These are phyloP conservation scores for Ophion costatus DNA, from an alignment of 2,888 invertebrate species.

Conservation along the genomic window DNA sequence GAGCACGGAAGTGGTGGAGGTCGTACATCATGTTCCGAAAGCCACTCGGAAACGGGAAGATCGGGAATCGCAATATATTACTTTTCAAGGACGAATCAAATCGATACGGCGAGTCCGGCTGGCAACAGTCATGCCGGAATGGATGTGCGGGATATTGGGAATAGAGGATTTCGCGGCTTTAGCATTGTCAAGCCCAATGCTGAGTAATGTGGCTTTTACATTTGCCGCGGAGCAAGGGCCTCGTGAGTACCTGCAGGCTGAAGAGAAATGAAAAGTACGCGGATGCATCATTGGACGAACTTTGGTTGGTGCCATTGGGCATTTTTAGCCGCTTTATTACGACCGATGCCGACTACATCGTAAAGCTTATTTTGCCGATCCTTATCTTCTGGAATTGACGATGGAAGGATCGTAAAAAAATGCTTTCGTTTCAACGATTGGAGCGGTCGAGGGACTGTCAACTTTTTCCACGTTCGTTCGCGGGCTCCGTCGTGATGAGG, in stretches of 20 bases:
- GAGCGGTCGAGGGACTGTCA: too few species aligned
- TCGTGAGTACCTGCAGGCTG: constrained; percentile 10
- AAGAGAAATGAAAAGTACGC: not conserved
- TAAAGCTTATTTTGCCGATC: too few species aligned
- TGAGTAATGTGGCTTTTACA: constrained; percentile 30
- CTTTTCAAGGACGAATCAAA: constrained; percentile 52
- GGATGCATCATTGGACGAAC: too few species aligned
- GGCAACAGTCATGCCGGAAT: constrained; percentile 20
- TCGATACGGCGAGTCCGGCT: constrained; percentile 32
- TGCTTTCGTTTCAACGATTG: too few species aligned
- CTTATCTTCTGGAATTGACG: too few species aligned
- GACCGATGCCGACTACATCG: too few species aligned
- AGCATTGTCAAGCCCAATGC: constrained; percentile 28
- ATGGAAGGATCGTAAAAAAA: too few species aligned
- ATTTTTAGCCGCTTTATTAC: too few species aligned
- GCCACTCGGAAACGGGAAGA: constrained; percentile 29
- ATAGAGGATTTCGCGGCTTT: constrained; percentile 5
- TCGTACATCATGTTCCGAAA: constrained; percentile 27
- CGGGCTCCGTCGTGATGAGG: too few species aligned
- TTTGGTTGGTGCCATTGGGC: too few species aligned
- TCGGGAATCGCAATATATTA: constrained; percentile 57
- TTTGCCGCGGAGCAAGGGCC: not conserved
- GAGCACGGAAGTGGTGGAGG: constrained; percentile 13
- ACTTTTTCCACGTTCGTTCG: too few species aligned
- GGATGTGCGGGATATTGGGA: constrained; percentile 8